Percentiles rank a stretch among this genome's conserved stretches.
Evolutionary conservation across 1,140 invertebrate genomes (phyloP).

Genomic region (Orussus abietinus): DNA sequence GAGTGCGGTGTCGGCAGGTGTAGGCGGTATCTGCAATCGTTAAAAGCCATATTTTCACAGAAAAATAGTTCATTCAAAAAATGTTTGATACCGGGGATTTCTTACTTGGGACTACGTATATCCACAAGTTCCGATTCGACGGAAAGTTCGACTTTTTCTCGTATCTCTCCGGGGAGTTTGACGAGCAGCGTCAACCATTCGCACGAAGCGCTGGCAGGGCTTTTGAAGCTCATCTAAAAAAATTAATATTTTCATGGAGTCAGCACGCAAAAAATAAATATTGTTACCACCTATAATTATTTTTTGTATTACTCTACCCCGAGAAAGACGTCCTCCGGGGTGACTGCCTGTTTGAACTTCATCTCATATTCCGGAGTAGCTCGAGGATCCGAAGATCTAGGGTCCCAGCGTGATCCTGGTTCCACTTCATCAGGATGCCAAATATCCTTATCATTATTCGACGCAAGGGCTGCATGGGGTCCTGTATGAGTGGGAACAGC

Average conservation of each 20-base stretch:
- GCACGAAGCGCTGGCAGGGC: conserved; percentile 75
- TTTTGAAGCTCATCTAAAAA: conserved; percentile 78
- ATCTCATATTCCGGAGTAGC: conserved; percentile 75
- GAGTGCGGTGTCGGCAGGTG: conserved; percentile 73
- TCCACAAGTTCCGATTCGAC: conserved; percentile 69
- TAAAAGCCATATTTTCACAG: conserved; percentile 5
- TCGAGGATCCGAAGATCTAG: too few relatives aligned
- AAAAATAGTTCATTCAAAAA: conserved; percentile 13
- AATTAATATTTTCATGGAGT: conserved; percentile 12
- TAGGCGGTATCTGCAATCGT: conserved; percentile 62
- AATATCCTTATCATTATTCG: conserved; percentile 48
- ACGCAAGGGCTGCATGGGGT: conserved; percentile 30
- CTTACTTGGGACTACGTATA: conserved; percentile 56
- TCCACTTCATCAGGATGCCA: conserved; percentile 58
- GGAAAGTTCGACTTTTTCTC: conserved; percentile 64
- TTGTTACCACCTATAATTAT: conserved; percentile 1
- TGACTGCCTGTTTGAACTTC: conserved; percentile 79
- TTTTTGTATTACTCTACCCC: conserved; percentile 55
- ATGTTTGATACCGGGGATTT: background rate
- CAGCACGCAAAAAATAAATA: conserved; percentile 1
- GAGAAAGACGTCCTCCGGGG: conserved; percentile 80
- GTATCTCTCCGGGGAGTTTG: conserved; percentile 67
- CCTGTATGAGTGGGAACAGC: conserved; percentile 11
- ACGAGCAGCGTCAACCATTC: conserved; percentile 78
- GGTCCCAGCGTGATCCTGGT: too few relatives aligned